These are phyloP conservation scores for Neosilurus hyrtlii DNA, from an alignment of 2,797 vertebrate species.

Conservation along the genomic window DNA sequence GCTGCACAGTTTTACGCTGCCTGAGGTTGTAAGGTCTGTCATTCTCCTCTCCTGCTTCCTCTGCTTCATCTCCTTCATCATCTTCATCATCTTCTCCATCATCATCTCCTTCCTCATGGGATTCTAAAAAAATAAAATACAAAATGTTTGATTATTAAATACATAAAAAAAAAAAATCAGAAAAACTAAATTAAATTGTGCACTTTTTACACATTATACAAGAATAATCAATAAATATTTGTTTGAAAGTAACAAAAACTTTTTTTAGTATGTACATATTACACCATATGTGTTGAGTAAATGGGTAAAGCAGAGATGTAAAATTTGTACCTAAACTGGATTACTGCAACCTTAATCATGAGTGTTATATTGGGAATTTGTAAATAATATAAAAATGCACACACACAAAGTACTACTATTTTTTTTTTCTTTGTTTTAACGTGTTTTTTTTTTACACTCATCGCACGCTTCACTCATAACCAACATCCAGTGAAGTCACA, in stretches of 20 bases:
- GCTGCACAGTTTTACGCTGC: constrained; percentile 96
- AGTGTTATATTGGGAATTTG: background rate
- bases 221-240: no score
- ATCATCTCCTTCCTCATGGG: constrained; percentile 81
- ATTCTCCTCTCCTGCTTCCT: constrained; percentile 92
- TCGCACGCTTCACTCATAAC: no score
- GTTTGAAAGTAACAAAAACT: no score
- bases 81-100: constrained; percentile 81
- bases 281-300: background rate
- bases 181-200: no score
- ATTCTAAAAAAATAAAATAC: constrained; percentile 71
- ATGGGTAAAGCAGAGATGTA: background rate
- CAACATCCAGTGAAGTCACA: no score
- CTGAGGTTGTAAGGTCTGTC: constrained; percentile 94
- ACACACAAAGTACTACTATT: no score
- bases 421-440: no score
- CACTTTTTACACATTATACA: no score
- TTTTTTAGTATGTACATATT: background rate
- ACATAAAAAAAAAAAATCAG: no score
- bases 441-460: no score
- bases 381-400: background rate
- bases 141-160: background rate
- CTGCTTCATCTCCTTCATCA: constrained; percentile 87
- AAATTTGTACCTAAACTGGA: background rate
- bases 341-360: background rate